Evolutionary conservation across 2,888 invertebrate genomes (phyloP), one percentile per base, ranked within the genome.

Genomic region (Scelioninae gen. 2): DNA sequence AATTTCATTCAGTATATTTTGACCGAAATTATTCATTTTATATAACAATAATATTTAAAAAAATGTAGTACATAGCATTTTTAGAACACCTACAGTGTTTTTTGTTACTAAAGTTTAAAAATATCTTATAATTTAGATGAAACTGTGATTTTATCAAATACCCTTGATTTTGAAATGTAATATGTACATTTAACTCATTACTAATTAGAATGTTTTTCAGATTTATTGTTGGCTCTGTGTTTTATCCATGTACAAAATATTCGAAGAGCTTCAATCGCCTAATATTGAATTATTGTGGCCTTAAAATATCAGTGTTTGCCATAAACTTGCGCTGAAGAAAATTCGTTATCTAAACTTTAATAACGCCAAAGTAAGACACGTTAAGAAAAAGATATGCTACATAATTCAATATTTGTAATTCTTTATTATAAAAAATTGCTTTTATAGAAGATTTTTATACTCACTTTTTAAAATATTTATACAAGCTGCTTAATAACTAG

Each of bases 211-310:
- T n/a, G n/a, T n/a, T 58, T 31, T 91, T 72, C 87, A 96, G 95
- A 89, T 93, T 16, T 96, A 96, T 82, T 95, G 94, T 83, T 94
- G 94, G 92, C 85, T 96, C 18, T 94, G 94, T 72, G 94, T 96
- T 0, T 91, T 92, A 78, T 95, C 96, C 0, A 93, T 94, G 80
- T 96, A 95, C 84, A 92, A 93, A 88, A 89, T 94, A 58, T 92
- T 94, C 81, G 89, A 92, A 78, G 88, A 92, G 76, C 89, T 93
- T 87, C 96, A 96, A 83, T 94, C 94, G 58, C 95, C 96, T 2
- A 94, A 95, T 83, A 95, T 96, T 82, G 94, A 95, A 84, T 89
- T 95, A 37, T 87, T 94, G 64, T 90, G 90, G 88, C 90, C 91
- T 73, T 91, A 87, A 87, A 67, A 22, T 25, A 48, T 46, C 19